A percentile compares a stretch with the other conserved stretches of the same genome.
These are phyloP conservation scores for Melanotaenia trifasciata DNA, from an alignment of 2,797 vertebrate species.

Conservation along the genomic window DNA sequence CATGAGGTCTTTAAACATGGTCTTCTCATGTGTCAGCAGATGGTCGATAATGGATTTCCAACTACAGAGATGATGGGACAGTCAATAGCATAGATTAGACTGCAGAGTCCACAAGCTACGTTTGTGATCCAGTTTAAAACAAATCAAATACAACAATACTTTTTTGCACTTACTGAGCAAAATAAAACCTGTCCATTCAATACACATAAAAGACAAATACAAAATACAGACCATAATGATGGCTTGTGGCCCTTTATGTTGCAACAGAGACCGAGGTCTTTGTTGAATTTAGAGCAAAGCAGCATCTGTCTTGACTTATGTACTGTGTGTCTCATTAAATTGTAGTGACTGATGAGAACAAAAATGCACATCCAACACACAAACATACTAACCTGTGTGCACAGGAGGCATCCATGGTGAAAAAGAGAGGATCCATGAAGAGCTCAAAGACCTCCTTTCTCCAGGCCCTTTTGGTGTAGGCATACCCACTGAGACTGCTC, in stretches of 20 bases:
- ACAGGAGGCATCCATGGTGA: slow-evolving; percentile 94
- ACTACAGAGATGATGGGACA: slow-evolving; percentile 72
- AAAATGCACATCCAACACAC: background rate
- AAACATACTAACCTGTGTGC: slow-evolving; percentile 85
- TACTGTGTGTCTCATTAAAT: too few relatives aligned
- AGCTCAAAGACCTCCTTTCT: slow-evolving; percentile 95
- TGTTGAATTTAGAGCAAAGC: too few relatives aligned
- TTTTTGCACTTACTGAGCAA: background rate
- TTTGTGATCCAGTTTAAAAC: background rate
- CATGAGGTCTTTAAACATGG: slow-evolving; percentile 99
- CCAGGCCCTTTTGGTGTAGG: slow-evolving; percentile 97
- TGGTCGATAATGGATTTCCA: slow-evolving; percentile 98
- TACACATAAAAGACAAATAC: too few relatives aligned
- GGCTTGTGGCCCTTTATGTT: too few relatives aligned
- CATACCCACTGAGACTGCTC: slow-evolving; percentile 94
- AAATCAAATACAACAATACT: background rate
- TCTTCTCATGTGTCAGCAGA: slow-evolving; percentile 97
- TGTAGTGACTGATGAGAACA: background rate
- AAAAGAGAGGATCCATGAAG: slow-evolving; percentile 97
- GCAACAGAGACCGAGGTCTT: too few relatives aligned
- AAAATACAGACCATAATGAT: too few relatives aligned
- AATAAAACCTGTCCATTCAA: background rate
- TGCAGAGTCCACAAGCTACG: background rate
- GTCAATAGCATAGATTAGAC: slow-evolving; percentile 13
- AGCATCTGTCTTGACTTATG: too few relatives aligned